Evolutionary conservation across 2,888 invertebrate species (phyloP), one percentile per base, ranked within the genome.

Genomic region (Perizoma affinitatum): DNA sequence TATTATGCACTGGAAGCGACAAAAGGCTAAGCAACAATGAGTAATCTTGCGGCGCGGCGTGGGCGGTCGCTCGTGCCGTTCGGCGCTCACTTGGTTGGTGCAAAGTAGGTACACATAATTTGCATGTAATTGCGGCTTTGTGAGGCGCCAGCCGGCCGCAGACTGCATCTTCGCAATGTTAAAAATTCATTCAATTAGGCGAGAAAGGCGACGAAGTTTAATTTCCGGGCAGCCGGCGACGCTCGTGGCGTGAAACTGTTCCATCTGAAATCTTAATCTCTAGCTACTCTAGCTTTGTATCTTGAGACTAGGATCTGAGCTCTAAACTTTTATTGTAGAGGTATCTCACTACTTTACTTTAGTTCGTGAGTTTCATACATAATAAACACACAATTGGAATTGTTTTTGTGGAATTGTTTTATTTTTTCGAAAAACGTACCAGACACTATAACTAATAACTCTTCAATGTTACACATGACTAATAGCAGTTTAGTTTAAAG

Each of bases 161-260:
- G 84, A 82, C 86, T 87, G 87, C 86, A 87, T 88, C 87, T 87
- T 89, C 86, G 83, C 85, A 78, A 84, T 81, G 83, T 89, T 86
- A 88, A 90, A 90, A 90, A 89, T 89, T 88, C 83, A 90, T 89
- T 90, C 82, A 90, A 90, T 92, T 89, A 90, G 83, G 78, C 78
- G 80, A 76, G 81, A 81, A 83, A 83, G 80, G 84, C 84, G 82
- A 82, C 79, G 79, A 82, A 86, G 84, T 87, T 87, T 88, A 86
- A 87, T 88, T 87, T 87, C 84, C 87, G 82, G 83, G 72, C 79
- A 73, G 79, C 72, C 72, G 74, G 75, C 76, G 80, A 74, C 78
- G 75, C 78, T 79, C 79, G 78, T 69, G 79, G 80, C 70, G 80
- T 76, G 79, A 83, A 86, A 83, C 80, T 82, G 82, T 80, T 80